These are phyloP conservation scores for Excalfactoria chinensis DNA, from an alignment of 2,113 vertebrate species.

Conservation along the genomic window DNA sequence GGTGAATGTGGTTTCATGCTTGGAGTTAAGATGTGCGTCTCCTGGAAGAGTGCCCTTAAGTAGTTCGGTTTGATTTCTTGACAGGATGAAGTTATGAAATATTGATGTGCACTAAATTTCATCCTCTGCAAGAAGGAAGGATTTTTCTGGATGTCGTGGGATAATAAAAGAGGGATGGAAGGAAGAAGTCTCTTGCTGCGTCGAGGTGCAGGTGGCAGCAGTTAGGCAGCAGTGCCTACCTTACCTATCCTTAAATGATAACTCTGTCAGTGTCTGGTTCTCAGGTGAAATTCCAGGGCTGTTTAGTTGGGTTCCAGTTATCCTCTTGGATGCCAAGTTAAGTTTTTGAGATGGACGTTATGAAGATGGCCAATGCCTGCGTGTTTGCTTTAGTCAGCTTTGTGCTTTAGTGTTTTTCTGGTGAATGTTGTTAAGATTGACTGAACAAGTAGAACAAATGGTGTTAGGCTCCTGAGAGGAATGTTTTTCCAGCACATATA, in stretches of 20 bases:
- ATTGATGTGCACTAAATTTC: conserved; percentile 52
- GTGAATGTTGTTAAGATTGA: background rate
- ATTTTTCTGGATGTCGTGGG: background rate
- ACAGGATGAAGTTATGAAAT: conserved; percentile 62
- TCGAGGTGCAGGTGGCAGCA: background rate
- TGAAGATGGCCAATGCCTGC: background rate
- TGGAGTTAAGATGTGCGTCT: background rate
- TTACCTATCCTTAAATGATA: background rate
- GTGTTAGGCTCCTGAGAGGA: background rate
- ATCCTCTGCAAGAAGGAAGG: background rate
- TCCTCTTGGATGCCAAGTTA: background rate
- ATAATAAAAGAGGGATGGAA: background rate
- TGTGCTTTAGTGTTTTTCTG: background rate
- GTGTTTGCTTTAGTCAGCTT: background rate
- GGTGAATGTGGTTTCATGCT: conserved; percentile 19
- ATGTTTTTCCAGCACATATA: background rate
- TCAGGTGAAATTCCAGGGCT: background rate
- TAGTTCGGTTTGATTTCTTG: conserved; percentile 59
- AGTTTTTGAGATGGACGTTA: background rate
- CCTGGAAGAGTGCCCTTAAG: conserved; percentile 54
- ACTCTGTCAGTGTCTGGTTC: background rate
- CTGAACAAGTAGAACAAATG: background rate
- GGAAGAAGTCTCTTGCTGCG: conserved; percentile 13
- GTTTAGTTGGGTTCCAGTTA: background rate
- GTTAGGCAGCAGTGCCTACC: background rate